Base-by-base conservation (phyloP, 2,888 invertebrate genomes). In the Frankliniella intonsa region DNA sequence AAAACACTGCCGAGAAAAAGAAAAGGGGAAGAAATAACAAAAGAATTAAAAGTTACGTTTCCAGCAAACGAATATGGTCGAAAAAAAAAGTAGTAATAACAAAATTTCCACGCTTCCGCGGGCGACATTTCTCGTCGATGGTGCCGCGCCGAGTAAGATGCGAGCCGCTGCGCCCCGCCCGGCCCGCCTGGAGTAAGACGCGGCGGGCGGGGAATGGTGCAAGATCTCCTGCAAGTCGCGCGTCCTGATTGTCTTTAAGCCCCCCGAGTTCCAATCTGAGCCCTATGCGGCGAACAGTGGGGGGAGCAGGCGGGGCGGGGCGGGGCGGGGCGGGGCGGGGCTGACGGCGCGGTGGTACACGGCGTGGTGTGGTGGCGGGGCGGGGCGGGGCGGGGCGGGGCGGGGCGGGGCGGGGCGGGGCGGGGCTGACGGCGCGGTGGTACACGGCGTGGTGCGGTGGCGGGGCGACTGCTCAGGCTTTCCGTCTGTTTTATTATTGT, bases 401-500 rank as follows among this genome's bases (percentile, higher is more conserved):
- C 17, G 65, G 65, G 9, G 65, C n/a, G 65, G 65, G n/a, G 65
- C 2, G 5, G 65, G 12, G 65, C 19, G 8, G 65, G 65, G 17
- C 14, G 65, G n/a, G 65, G 10, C n/a, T 19, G 69, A 22, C 22
- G 69, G 69, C 22, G 62, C 19, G 55, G 9, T 55, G 10, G 62
- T 17, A n/a, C 11, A 69, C 22, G 69, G 65, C n/a, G 65, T 9
- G 19, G 22, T 22, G 11, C 14, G 10, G 7, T 65, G 69, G 69
- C 69, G 69, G 22, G n/a, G 11, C 69, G 69, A 69, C 69, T 69
- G 69, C 69, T 69, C 22, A 69, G 69, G 69, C 22, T 69, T 22
- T 69, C 22, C 69, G 69, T 69, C 69, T 69, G 69, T 22, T 69
- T 69, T 69, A 69, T 69, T 69, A 69, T 69, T 69, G 69, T 69